A percentile compares a stretch with the other conserved stretches of the same genome.
phyloP scores from a whole-genome alignment of 2,797 vertebrate species.

The Percopsis omiscomaycus region DNA sequence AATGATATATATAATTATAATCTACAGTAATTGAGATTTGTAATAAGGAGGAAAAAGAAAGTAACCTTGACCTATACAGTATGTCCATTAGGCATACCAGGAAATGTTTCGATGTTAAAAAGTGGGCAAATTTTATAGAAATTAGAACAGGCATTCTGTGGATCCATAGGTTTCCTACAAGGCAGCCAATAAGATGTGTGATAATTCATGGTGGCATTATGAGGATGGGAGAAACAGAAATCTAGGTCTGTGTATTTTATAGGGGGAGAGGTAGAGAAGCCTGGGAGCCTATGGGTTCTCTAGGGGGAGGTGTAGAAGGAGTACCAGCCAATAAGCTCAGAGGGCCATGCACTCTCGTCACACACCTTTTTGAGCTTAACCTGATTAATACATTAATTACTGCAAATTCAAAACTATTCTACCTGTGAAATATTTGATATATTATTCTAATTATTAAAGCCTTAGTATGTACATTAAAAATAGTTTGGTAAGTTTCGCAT shows the following conservation, averaged over 20 bases:
- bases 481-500: too few relatives aligned
- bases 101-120: too few relatives aligned
- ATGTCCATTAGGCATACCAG: too few relatives aligned
- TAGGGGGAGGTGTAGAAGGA: conserved; percentile 39
- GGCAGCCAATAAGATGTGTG: conserved; percentile 41
- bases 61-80: not conserved
- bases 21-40: too few relatives aligned
- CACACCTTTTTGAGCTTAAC: too few relatives aligned
- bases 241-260: conserved; percentile 14
- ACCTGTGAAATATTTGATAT: too few relatives aligned
- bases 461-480: too few relatives aligned
- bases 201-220: conserved; percentile 48
- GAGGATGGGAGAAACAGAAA: conserved; percentile 63
- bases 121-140: not conserved
- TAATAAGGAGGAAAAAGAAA: not conserved
- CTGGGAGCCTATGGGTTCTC: too few relatives aligned
- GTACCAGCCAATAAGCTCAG: conserved; percentile 26
- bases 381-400: too few relatives aligned
- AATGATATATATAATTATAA: not conserved
- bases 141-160: not conserved
- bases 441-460: too few relatives aligned
- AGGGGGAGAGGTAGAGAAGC: not conserved
- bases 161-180: conserved; percentile 32
- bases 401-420: too few relatives aligned
- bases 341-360: not conserved